Base-by-base conservation (phyloP, 2,888 invertebrate genomes). In the Eilema depressum region DNA sequence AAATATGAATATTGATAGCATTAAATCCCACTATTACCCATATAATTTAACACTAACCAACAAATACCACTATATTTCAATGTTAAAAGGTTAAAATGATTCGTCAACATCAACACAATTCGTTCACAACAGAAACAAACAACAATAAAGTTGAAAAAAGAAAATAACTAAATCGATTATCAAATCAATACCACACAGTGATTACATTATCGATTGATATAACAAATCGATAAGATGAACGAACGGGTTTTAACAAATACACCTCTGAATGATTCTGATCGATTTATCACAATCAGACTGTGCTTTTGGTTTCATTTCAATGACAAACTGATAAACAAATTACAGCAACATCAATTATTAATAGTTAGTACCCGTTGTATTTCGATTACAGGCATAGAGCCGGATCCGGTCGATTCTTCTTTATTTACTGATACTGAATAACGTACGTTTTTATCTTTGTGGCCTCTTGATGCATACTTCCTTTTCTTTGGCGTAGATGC, bases 371-470 rank as follows among this genome's bases (percentile, higher is more conserved):
- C 92, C 91, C 90, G 88, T 85, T 92, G 90, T 82, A 93, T 92
- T 90, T 92, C 90, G 78, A 93, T 93, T 86, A 86, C 84, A 83
- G 93, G 93, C 83, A 92, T 86, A 81, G 77, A 86, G 66, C 75
- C 74, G 61, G 66, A 57, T 85, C 86, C 89, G 37, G 83, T 69
- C 59, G 82, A 72, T 69, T 86, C 86, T 81, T 85, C 88, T 64
- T 87, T 87, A 85, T 90, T 89, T 88, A 92, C 85, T 84, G 91
- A 90, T 87, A 93, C 83, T 78, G 90, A 91, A 87, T 91, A 93
- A 92, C 93, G 88, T 93, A 93, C 93, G 86, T 92, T 93, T 85
- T 92, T 89, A 73, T 88, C 86, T 84, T 88, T 87, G 81, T 82
- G 89, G 84, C 84, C 85, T 84, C 83, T 79, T 80, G 87, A 82